Evolutionary conservation across 2,797 vertebrate species (phyloP).

Genomic region (Aphelocoma californica): DNA sequence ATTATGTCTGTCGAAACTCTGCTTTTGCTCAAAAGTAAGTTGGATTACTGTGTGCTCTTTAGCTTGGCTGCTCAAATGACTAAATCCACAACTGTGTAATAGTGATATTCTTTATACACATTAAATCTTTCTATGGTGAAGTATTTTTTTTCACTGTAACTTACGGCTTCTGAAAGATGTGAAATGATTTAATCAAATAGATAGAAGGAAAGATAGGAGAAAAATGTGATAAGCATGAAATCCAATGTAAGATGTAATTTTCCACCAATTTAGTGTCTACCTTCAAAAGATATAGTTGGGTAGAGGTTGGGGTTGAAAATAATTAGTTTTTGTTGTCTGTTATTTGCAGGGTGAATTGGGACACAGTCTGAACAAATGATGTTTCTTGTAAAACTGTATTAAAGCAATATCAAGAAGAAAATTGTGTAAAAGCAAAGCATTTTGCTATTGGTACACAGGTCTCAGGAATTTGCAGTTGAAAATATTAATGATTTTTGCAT

Average conservation of each 20-base stretch:
- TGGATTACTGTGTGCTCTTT: not conserved
- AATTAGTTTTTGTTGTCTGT: constrained; percentile 44
- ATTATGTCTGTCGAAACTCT: not conserved
- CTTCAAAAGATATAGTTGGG: not conserved
- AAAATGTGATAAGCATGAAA: constrained; percentile 51
- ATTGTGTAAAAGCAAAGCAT: not conserved
- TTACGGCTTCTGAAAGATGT: constrained; percentile 40
- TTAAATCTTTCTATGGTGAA: not conserved
- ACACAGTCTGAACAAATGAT: constrained; percentile 22
- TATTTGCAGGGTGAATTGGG: constrained; percentile 35
- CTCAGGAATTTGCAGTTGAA: not conserved
- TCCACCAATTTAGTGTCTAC: constrained; percentile 38
- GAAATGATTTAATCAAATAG: constrained; percentile 50
- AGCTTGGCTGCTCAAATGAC: not conserved
- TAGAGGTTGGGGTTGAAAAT: constrained; percentile 18
- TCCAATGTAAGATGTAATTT: constrained; percentile 57
- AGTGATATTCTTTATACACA: not conserved
- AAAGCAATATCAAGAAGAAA: constrained; percentile 42
- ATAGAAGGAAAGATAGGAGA: constrained; percentile 17
- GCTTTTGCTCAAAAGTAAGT: not conserved
- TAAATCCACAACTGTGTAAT: not conserved
- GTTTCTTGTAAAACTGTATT: constrained; percentile 29
- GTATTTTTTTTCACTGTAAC: not conserved
- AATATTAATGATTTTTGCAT: constrained; percentile 39
- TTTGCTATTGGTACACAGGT: not conserved